phyloP scores from a whole-genome alignment of 2,113 vertebrate genomes.

The Brachyhypopomus gauderio region DNA sequence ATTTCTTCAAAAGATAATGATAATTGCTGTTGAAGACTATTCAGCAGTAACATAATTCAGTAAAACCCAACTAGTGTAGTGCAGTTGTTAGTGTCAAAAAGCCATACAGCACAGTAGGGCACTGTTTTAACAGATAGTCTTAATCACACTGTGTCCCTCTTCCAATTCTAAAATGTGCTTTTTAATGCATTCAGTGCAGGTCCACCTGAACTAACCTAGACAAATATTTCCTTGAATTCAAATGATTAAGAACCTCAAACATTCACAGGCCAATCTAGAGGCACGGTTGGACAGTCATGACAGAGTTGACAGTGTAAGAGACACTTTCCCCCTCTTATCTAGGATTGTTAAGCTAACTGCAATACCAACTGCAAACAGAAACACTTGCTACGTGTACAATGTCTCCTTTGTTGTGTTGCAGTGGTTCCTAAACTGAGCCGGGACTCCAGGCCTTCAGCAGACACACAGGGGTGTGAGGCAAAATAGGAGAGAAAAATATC shows the following conservation, averaged over 20 bases:
- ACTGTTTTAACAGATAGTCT: constrained; percentile 12
- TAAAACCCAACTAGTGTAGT: constrained; percentile 8
- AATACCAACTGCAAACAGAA: constrained; percentile 53
- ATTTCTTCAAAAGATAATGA: constrained; percentile 13
- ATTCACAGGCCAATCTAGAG: constrained; percentile 9
- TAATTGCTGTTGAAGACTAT: constrained; percentile 9
- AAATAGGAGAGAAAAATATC: neutral
- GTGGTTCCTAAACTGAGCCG: constrained; percentile 29
- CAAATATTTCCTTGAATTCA: constrained; percentile 1
- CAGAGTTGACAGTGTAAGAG: constrained; percentile 35
- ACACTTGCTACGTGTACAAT: constrained; percentile 48
- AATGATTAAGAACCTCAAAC: constrained; percentile 31
- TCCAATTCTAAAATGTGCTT: constrained; percentile 44
- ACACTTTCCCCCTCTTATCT: constrained; percentile 20
- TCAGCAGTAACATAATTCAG: neutral
- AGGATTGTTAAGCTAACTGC: constrained; percentile 45
- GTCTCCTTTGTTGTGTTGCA: constrained; percentile 42
- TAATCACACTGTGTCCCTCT: constrained; percentile 12
- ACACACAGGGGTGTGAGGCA: neutral
- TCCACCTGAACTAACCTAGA: constrained; percentile 10
- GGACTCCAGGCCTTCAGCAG: constrained; percentile 4
- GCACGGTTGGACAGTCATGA: constrained; percentile 3
- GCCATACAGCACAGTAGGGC: too few relatives aligned
- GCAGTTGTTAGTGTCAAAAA: neutral
- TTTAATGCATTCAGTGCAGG: constrained; percentile 34